These are phyloP conservation scores for Dipodomys ordii DNA, from an alignment of 2,113 vertebrate genomes.

Conservation along the genomic window DNA sequence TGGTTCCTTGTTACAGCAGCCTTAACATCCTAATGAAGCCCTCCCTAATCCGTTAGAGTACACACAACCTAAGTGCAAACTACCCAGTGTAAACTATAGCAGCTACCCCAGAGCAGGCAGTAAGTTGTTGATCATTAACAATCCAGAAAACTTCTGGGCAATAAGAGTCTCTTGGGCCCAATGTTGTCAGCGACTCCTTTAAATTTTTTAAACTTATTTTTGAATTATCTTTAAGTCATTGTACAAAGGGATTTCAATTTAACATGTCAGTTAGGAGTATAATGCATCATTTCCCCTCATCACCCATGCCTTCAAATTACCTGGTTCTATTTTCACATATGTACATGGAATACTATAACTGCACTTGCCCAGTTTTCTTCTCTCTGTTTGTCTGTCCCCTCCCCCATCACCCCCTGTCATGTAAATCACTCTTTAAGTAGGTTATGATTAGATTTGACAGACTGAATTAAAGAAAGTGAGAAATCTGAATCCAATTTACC, in stretches of 20 bases:
- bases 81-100: neutral
- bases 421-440: neutral
- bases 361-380: no score
- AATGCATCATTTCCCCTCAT: no score
- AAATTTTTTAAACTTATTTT: no score
- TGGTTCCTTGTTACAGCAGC: neutral
- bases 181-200: neutral
- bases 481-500: neutral
- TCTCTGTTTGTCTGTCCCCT: no score
- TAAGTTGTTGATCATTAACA: neutral
- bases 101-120: neutral
- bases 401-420: no score
- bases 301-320: no score
- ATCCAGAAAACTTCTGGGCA: neutral
- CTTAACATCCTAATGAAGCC: neutral
- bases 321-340: no score
- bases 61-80: neutral
- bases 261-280: no score
- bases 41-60: no score
- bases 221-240: no score
- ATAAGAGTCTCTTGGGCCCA: neutral
- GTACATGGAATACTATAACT: no score
- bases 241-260: no score
- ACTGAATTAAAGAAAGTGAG: neutral
- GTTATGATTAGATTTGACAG: neutral